phyloP scores from a whole-genome alignment of 2,888 invertebrate genomes.

The Pelosia muscerda region DNA sequence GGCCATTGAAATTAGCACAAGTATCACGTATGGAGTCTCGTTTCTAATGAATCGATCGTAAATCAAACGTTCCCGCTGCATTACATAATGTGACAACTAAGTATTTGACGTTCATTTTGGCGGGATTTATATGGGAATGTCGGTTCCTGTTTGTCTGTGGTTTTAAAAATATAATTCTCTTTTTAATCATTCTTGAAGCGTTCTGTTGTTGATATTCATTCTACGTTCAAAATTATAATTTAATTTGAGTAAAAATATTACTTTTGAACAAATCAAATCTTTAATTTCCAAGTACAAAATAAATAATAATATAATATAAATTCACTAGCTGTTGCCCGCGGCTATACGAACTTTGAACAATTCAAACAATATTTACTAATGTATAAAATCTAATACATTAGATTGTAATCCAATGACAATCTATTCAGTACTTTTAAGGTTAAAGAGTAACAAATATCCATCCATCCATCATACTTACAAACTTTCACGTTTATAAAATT shows the following conservation, averaged over 20 bases:
- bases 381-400: too few species aligned
- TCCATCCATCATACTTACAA: too few species aligned
- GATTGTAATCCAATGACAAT: too few species aligned
- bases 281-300: too few species aligned
- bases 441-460: too few species aligned
- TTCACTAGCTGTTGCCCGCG: too few species aligned
- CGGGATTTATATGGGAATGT: conserved; percentile 25
- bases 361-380: too few species aligned
- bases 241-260: neutral
- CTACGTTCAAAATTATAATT: neutral
- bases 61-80: conserved; percentile 25
- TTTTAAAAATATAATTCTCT: conserved; percentile 1
- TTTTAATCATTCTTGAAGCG: neutral
- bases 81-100: conserved; percentile 19
- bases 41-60: conserved; percentile 61
- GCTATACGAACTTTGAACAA: too few species aligned
- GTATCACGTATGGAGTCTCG: conserved; percentile 49
- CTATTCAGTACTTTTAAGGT: too few species aligned
- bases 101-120: conserved; percentile 26
- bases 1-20: conserved; percentile 31
- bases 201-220: neutral
- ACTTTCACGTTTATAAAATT: too few species aligned
- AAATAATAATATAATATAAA: too few species aligned
- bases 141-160: conserved; percentile 25
- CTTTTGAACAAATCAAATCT: too few species aligned